phyloP scores from a whole-genome alignment of 2,113 vertebrate genomes.

The Falcunculus frontatus region DNA sequence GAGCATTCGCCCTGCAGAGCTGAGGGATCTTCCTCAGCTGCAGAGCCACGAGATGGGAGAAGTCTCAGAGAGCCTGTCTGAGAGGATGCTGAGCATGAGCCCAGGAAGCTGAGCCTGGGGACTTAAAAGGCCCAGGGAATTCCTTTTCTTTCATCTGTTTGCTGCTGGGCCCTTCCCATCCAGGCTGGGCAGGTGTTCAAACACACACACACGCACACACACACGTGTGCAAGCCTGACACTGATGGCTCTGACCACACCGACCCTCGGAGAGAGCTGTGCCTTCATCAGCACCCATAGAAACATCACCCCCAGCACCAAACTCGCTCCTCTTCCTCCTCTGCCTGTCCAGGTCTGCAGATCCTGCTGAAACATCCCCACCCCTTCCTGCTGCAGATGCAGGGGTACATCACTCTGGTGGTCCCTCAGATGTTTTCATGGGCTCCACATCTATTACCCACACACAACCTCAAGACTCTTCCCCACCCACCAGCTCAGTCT shows the following conservation, averaged over 20 bases:
- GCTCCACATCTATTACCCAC: not conserved
- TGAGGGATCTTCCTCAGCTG: not conserved
- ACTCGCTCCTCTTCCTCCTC: not conserved
- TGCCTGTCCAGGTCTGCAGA: not conserved
- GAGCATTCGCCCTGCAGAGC: not conserved
- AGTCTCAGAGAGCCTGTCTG: not conserved
- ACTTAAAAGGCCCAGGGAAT: not conserved
- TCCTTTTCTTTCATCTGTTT: not conserved
- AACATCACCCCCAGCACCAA: not conserved
- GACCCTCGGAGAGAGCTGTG: not conserved
- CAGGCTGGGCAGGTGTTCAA: not conserved
- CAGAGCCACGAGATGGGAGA: not conserved
- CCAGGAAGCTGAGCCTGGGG: not conserved
- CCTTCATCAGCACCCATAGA: not conserved
- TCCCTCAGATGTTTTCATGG: not conserved
- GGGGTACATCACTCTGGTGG: not conserved
- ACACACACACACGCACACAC: not conserved
- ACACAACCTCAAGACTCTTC: not conserved
- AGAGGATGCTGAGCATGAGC: fast-evolving
- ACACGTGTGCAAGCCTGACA: fast-evolving
- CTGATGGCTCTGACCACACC: not conserved
- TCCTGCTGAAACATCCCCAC: not conserved
- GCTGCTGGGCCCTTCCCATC: not conserved
- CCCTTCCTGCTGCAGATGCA: not conserved
- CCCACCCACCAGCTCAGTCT: not conserved